phyloP scores from a whole-genome alignment of 2,113 vertebrate species.

The Alosa alosa region DNA sequence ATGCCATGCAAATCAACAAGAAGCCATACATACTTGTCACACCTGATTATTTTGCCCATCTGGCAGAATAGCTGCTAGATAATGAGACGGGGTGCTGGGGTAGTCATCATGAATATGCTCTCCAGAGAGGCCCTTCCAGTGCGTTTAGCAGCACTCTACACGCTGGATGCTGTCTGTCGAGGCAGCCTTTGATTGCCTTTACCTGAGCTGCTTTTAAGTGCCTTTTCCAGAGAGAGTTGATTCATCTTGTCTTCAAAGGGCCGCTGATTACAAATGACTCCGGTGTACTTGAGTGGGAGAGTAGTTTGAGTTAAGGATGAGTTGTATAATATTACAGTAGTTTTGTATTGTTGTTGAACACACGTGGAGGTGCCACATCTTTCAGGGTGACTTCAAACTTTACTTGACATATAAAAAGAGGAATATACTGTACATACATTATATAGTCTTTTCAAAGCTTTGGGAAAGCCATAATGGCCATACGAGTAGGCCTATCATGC shows the following conservation, averaged over 20 bases:
- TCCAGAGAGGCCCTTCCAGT: not conserved
- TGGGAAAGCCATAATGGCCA: not conserved
- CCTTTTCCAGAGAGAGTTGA: not conserved
- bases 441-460: not conserved
- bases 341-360: not conserved
- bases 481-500: not conserved
- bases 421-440: not conserved
- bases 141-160: not conserved
- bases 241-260: not conserved
- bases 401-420: not conserved
- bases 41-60: not conserved
- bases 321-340: not conserved
- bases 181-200: not conserved
- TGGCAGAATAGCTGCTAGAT: not conserved
- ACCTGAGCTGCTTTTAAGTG: not conserved
- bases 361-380: not conserved
- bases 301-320: not conserved
- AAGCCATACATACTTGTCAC: not conserved
- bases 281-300: not conserved
- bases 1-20: not conserved
- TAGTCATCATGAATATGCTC: not conserved
- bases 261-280: constrained; percentile 4
- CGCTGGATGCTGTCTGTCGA: not conserved
- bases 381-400: not conserved
- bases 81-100: not conserved